Percentiles rank a stretch among this genome's conserved stretches.
Evolutionary conservation across 2,113 vertebrate genomes (phyloP).

Genomic region (Athene noctua): DNA sequence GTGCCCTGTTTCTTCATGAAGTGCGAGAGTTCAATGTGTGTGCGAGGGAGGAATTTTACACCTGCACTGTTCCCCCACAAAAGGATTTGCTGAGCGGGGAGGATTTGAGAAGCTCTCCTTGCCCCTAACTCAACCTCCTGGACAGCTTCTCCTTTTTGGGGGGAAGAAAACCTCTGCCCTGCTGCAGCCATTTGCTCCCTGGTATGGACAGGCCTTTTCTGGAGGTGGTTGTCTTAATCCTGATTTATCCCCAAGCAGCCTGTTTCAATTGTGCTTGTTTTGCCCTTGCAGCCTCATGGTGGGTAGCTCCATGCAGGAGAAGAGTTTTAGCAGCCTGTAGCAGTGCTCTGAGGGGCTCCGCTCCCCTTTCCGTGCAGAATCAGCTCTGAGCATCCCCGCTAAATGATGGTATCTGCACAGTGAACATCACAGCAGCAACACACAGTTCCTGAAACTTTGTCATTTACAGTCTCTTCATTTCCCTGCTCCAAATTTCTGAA

Average conservation of each 20-base stretch:
- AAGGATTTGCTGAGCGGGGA: background rate
- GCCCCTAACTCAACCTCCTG: background rate
- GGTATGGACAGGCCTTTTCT: background rate
- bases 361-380: background rate
- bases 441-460: background rate
- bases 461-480: background rate
- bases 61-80: background rate
- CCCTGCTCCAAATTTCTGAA: background rate
- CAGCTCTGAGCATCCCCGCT: background rate
- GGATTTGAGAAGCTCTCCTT: background rate
- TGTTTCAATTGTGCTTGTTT: rapidly evolving
- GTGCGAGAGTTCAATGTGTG: background rate
- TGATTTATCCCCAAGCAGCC: background rate
- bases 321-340: background rate
- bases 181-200: background rate
- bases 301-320: background rate
- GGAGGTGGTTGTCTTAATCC: background rate
- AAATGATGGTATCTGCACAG: background rate
- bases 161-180: background rate
- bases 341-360: background rate
- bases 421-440: background rate
- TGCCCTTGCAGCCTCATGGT: rapidly evolving
- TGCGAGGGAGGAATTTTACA: slow-evolving; percentile 28
- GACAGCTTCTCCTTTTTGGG: background rate
- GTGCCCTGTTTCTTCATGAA: background rate